These are phyloP conservation scores for Lasius fuliginosus DNA, from an alignment of 2,888 invertebrate genomes.

Conservation along the genomic window DNA sequence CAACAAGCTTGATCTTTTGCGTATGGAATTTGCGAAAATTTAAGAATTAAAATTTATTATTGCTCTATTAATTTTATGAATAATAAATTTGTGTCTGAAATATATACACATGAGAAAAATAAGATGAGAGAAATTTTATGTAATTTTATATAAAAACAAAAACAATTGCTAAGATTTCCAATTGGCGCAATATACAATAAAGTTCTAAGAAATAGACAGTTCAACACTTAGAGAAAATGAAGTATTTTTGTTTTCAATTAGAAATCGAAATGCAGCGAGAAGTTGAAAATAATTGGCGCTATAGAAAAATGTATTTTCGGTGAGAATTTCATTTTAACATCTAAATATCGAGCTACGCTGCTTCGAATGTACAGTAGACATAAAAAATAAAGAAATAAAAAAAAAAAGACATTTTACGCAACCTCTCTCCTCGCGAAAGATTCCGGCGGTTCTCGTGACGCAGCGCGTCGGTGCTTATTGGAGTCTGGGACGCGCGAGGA, in stretches of 20 bases:
- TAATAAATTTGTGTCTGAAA: not conserved
- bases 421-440: slow-evolving; percentile 5
- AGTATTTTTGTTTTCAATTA: not conserved
- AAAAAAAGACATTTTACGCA: not conserved
- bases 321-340: not conserved
- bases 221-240: not conserved
- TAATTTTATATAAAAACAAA: not conserved
- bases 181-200: not conserved
- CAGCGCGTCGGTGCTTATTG: slow-evolving; percentile 44
- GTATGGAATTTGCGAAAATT: not conserved
- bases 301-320: slow-evolving; percentile 22
- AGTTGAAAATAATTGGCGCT: slow-evolving; percentile 19
- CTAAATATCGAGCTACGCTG: not conserved
- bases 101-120: not conserved
- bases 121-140: not conserved
- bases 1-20: not conserved
- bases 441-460: slow-evolving; percentile 1
- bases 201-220: slow-evolving; percentile 13
- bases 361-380: not conserved
- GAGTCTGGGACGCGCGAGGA: slow-evolving; percentile 61
- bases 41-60: not conserved
- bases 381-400: not conserved
- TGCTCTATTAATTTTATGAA: not conserved
- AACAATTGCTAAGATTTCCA: not conserved
- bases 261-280: not conserved